These are phyloP conservation scores for Lampris megalopsis DNA, from an alignment of 2,113 vertebrate species.

Conservation along the genomic window DNA sequence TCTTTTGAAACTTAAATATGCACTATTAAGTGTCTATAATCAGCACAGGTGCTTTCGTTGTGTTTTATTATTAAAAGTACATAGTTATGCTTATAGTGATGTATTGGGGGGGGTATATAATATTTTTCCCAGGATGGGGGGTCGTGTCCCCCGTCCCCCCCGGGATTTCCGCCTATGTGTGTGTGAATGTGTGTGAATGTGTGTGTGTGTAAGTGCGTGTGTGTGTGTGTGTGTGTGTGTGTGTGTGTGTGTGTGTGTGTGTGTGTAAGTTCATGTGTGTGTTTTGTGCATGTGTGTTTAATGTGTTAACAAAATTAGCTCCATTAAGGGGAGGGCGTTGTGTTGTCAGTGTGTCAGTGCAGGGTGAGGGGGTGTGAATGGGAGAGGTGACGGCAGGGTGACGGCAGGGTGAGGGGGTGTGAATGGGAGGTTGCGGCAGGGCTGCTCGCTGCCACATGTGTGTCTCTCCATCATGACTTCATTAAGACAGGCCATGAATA, in stretches of 20 bases:
- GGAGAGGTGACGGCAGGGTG: constrained; percentile 42
- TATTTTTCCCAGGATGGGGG: too few relatives aligned
- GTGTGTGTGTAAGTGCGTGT: neutral
- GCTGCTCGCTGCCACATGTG: constrained; percentile 43
- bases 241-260: neutral
- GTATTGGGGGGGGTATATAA: too few relatives aligned
- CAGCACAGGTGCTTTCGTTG: too few relatives aligned
- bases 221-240: neutral
- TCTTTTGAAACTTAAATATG: too few relatives aligned
- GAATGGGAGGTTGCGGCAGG: constrained; percentile 48
- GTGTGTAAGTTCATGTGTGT: neutral
- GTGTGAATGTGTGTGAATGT: neutral
- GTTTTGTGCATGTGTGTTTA: neutral
- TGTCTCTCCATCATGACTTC: constrained; percentile 63
- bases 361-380: constrained; percentile 74
- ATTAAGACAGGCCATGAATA: constrained; percentile 68
- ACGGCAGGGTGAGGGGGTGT: constrained; percentile 63
- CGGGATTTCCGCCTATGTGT: neutral
- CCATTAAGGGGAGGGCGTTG: constrained; percentile 9
- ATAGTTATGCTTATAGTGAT: too few relatives aligned
- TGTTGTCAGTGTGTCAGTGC: constrained; percentile 31
- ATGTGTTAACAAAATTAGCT: constrained; percentile 14
- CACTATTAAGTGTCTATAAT: too few relatives aligned
- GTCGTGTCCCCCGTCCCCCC: too few relatives aligned
- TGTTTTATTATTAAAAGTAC: too few relatives aligned